These are phyloP conservation scores for Glaucidium brasilianum DNA, from an alignment of 2,113 vertebrate genomes.

Conservation along the genomic window DNA sequence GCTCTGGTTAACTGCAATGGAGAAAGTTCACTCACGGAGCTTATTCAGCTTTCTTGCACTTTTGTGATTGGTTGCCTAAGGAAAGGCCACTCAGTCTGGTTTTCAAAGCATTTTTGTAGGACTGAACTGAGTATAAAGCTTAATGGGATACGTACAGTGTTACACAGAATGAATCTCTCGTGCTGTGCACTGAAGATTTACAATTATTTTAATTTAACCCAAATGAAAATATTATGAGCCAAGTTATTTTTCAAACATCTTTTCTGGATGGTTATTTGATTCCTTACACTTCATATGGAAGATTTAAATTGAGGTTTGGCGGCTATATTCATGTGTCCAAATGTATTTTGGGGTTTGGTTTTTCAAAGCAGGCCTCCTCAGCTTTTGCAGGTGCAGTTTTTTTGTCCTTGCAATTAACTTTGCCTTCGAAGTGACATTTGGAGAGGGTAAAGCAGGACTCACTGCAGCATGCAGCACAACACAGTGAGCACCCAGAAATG, in stretches of 20 bases:
- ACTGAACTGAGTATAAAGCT: neutral
- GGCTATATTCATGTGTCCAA: neutral
- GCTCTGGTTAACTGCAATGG: neutral
- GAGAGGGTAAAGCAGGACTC: neutral
- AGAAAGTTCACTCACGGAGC: neutral
- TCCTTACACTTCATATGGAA: conserved; percentile 51
- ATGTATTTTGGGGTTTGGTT: neutral
- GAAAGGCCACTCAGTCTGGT: neutral
- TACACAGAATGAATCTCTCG: conserved; percentile 3
- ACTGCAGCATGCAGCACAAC: accelerated
- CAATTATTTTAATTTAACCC: conserved; percentile 69
- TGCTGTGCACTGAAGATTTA: conserved; percentile 43
- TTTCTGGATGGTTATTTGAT: conserved; percentile 62
- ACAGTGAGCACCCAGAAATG: neutral
- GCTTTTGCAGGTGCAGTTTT: conserved; percentile 35
- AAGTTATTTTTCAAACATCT: conserved; percentile 62
- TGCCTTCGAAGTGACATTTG: neutral
- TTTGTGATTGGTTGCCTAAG: neutral
- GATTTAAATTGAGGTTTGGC: conserved; percentile 55
- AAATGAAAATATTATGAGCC: conserved; percentile 59
- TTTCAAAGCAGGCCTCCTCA: conserved; percentile 3
- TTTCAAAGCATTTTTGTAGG: conserved; percentile 40
- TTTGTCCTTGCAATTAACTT: neutral
- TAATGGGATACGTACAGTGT: neutral
- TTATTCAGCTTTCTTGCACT: neutral